A percentile compares a stretch with the other conserved stretches of the same genome.
Evolutionary conservation across 2,797 vertebrate species (phyloP).

Genomic region (Tokudaia tokunoshimensis): DNA sequence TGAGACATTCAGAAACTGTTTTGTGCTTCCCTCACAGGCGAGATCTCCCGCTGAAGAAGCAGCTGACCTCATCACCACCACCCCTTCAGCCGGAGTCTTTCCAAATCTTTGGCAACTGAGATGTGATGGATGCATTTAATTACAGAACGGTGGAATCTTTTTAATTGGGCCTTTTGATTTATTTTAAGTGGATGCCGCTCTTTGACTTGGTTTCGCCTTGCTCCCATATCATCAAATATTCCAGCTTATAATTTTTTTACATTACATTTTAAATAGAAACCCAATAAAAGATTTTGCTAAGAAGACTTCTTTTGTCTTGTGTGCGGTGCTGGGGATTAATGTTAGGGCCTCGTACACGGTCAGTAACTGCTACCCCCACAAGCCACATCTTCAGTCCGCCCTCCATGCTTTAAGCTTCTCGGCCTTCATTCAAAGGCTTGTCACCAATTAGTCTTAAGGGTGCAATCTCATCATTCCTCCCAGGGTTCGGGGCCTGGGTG

Average conservation of each 20-base stretch:
- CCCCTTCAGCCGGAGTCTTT: background rate
- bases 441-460: background rate
- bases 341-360: background rate
- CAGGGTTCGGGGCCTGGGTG: background rate
- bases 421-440: background rate
- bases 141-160: background rate
- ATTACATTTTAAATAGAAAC: slow-evolving; percentile 32
- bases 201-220: slow-evolving; percentile 10
- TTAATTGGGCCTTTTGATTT: background rate
- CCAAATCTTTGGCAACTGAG: slow-evolving; percentile 20
- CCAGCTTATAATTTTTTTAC: slow-evolving; percentile 40
- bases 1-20: background rate
- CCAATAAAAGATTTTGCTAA: slow-evolving; percentile 71
- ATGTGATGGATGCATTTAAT: background rate
- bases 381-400: background rate
- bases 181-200: background rate
- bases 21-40: slow-evolving; percentile 45
- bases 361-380: background rate
- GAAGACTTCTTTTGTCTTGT: background rate
- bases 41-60: background rate
- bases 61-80: background rate
- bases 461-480: background rate
- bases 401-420: background rate
- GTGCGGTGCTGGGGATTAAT: background rate
- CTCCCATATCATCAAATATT: background rate